Evolutionary conservation across 2,888 invertebrate species (phyloP).

Genomic region (Athalia circularis): DNA sequence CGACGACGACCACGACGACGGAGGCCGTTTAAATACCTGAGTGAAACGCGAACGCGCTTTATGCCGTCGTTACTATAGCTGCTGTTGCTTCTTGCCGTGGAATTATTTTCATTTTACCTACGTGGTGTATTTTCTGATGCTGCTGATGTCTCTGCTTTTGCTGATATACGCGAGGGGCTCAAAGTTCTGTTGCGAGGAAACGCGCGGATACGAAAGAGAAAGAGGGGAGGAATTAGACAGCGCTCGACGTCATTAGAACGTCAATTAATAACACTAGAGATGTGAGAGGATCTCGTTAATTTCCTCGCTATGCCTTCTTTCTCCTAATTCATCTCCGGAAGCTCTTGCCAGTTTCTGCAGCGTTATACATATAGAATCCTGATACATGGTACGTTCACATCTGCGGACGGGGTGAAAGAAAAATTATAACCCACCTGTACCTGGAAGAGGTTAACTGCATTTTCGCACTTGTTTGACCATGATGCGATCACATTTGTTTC

Average conservation of each 20-base stretch:
- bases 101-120: constrained; percentile 24
- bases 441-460: too few relatives aligned
- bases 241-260: constrained; percentile 36
- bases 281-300: constrained; percentile 31
- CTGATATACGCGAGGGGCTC: neutral
- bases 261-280: constrained; percentile 32
- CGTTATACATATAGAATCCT: too few relatives aligned
- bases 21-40: neutral
- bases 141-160: neutral
- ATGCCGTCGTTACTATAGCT: too few relatives aligned
- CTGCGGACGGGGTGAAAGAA: neutral
- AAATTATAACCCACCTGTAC: too few relatives aligned
- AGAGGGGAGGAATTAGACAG: constrained; percentile 2
- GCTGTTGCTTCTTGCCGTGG: too few relatives aligned
- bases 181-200: neutral
- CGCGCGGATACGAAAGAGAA: neutral
- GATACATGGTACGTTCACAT: too few relatives aligned
- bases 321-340: constrained; percentile 22
- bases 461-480: too few relatives aligned
- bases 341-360: neutral
- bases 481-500: too few relatives aligned
- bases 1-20: neutral
- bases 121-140: constrained; percentile 1
- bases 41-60: neutral
- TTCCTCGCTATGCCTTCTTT: constrained; percentile 21